These are phyloP conservation scores for Caenorhabditis doughertyi DNA, from an alignment of 2,888 invertebrate genomes.

Conservation along the genomic window DNA sequence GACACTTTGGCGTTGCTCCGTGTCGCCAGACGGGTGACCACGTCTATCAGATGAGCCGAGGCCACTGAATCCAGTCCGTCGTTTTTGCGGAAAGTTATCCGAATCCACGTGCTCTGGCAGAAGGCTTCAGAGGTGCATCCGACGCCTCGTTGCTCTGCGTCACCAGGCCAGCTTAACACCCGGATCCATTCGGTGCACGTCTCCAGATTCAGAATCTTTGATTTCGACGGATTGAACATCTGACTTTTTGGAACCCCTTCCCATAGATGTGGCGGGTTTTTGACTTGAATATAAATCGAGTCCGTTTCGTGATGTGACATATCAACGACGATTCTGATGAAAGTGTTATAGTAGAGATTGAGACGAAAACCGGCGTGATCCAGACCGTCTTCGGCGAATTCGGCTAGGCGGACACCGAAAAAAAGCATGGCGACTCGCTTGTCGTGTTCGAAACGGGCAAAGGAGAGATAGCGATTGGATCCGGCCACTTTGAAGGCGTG, in stretches of 20 bases:
- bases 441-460: constrained; percentile 73
- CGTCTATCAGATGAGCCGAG: constrained; percentile 19
- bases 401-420: constrained; percentile 67
- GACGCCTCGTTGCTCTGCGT: constrained; percentile 60
- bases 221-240: constrained; percentile 43
- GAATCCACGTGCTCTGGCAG: constrained; percentile 64
- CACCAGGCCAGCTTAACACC: constrained; percentile 65
- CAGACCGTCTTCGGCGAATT: constrained; percentile 63
- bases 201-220: constrained; percentile 66
- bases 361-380: constrained; percentile 69
- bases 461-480: constrained; percentile 64
- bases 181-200: constrained; percentile 69
- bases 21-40: constrained; percentile 30
- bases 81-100: constrained; percentile 48
- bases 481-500: constrained; percentile 60
- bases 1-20: constrained; percentile 59
- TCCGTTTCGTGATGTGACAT: constrained; percentile 49
- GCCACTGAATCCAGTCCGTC: neutral
- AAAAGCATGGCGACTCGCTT: constrained; percentile 62
- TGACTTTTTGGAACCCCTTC: constrained; percentile 67
- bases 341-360: constrained; percentile 59
- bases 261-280: constrained; percentile 73
- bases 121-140: constrained; percentile 68
- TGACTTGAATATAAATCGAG: constrained; percentile 63
- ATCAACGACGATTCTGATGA: constrained; percentile 62